phyloP scores from a whole-genome alignment of 1,140 invertebrate species.

The Apis laboriosa region DNA sequence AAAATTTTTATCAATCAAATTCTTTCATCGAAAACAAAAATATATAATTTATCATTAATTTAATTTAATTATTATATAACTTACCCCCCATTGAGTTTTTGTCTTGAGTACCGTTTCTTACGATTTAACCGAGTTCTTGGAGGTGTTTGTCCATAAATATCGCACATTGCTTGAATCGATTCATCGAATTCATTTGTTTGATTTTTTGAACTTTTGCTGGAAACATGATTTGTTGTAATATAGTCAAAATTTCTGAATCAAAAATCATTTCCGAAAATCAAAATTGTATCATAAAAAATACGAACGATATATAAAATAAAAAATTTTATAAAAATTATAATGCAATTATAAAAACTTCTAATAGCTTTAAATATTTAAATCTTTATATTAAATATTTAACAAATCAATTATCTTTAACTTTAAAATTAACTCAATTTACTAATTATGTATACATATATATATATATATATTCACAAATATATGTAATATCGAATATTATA shows the following conservation, averaged over 20 bases:
- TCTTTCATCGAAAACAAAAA: no score
- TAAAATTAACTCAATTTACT: not conserved
- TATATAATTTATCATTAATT: not conserved
- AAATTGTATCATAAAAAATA: conserved; percentile 14
- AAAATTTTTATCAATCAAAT: no score
- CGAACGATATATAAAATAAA: not conserved
- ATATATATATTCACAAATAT: not conserved
- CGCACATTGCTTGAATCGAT: conserved; percentile 67
- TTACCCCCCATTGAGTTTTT: conserved; percentile 60
- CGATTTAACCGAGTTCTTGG: conserved; percentile 69
- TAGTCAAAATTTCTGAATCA: conserved; percentile 3
- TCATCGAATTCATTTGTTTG: conserved; percentile 66
- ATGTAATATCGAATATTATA: not conserved
- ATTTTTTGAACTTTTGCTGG: conserved; percentile 46
- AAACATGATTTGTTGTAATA: conserved; percentile 17
- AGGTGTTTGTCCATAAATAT: conserved; percentile 73
- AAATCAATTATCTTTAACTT: not conserved
- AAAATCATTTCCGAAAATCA: no score
- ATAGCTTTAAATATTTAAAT: not conserved
- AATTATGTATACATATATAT: not conserved
- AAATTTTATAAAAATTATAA: no score
- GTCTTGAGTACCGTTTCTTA: conserved; percentile 68
- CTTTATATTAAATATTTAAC: not conserved
- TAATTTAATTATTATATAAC: not conserved
- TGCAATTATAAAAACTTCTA: no score